These are phyloP conservation scores for Tricholauxania praeusta DNA, from an alignment of 2,888 invertebrate species.

Conservation along the genomic window DNA sequence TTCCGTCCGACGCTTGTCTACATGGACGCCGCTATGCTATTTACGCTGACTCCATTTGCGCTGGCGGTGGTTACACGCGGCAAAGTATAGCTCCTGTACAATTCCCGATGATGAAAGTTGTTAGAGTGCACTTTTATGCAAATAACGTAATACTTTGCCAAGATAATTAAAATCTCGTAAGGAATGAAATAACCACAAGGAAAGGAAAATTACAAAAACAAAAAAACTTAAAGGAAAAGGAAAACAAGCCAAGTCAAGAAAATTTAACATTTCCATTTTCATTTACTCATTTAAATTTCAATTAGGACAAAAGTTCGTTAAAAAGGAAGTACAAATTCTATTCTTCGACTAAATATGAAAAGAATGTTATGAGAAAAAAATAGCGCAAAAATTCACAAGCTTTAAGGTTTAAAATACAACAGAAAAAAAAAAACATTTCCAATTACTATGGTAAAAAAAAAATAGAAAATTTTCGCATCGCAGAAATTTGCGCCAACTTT, in stretches of 20 bases:
- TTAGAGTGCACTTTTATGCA: constrained; percentile 39
- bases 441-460: not conserved
- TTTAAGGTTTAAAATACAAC: not conserved
- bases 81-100: too few species aligned
- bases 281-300: constrained; percentile 23
- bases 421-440: constrained; percentile 1
- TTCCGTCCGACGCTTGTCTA: constrained; percentile 24
- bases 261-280: not conserved
- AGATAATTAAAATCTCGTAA: constrained; percentile 50
- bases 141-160: constrained; percentile 33
- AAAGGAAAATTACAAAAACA: constrained; percentile 22
- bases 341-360: not conserved
- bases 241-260: too few species aligned
- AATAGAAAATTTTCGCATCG: not conserved
- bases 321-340: not conserved
- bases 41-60: too few species aligned
- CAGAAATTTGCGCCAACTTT: not conserved
- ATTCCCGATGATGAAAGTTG: constrained; percentile 13
- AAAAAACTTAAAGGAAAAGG: constrained; percentile 5
- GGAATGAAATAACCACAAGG: constrained; percentile 47
- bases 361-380: not conserved
- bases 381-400: not conserved
- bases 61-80: too few species aligned
- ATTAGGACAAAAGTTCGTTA: constrained; percentile 14
- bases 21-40: not conserved